These are phyloP conservation scores for Phyllotreta cruciferae DNA, from an alignment of 2,888 invertebrate genomes.

Conservation along the genomic window DNA sequence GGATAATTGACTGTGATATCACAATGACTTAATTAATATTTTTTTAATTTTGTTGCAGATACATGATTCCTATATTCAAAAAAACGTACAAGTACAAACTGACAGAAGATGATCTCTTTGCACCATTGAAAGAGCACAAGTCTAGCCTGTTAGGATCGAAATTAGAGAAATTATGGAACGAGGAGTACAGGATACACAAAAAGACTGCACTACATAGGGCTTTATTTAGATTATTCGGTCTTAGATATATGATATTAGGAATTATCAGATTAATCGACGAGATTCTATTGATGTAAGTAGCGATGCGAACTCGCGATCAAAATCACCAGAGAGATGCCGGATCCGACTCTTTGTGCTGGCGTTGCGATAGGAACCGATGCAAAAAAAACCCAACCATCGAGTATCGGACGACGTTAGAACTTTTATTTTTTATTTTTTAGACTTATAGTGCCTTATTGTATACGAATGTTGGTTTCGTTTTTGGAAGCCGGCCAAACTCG, in stretches of 20 bases:
- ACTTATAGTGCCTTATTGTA: slow-evolving; percentile 60
- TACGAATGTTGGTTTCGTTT: slow-evolving; percentile 70
- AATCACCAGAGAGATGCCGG: background rate
- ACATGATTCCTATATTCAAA: slow-evolving; percentile 78
- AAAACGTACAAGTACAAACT: slow-evolving; percentile 74
- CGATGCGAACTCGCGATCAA: background rate
- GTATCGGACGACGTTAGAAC: no score
- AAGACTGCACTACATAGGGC: slow-evolving; percentile 53
- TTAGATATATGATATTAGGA: slow-evolving; percentile 51
- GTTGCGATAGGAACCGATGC: no score
- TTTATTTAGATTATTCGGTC: slow-evolving; percentile 51
- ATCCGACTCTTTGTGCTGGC: no score
- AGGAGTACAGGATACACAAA: slow-evolving; percentile 53
- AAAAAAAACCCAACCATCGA: background rate
- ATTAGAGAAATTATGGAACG: slow-evolving; percentile 65
- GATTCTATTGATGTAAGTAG: slow-evolving; percentile 55
- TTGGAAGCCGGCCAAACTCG: slow-evolving; percentile 61
- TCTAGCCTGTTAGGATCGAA: slow-evolving; percentile 71
- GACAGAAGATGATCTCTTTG: slow-evolving; percentile 75
- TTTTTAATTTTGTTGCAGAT: slow-evolving; percentile 62
- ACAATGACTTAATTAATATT: no score
- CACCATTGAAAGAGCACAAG: slow-evolving; percentile 71
- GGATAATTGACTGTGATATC: no score
- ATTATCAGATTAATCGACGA: slow-evolving; percentile 53
- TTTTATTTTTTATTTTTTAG: slow-evolving; percentile 42